Conservation (phyloP, 2,797 vertebrate genomes). For the Brachyrhaphis roseni region DNA sequence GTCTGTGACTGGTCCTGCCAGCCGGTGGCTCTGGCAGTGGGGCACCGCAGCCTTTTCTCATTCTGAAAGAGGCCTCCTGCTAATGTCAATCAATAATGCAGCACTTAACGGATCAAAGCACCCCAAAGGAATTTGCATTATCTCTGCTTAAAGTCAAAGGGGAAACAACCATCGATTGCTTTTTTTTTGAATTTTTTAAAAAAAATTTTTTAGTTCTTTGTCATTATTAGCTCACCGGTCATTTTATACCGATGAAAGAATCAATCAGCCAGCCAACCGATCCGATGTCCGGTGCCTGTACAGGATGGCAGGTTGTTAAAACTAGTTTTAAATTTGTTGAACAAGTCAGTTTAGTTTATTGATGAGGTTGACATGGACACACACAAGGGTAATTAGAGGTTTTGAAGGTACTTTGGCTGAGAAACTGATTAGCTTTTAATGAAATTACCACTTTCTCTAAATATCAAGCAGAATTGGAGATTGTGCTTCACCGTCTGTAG, state of each 20-base stretch:
- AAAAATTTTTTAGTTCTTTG: constrained; percentile 24
- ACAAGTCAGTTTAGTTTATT: constrained; percentile 9
- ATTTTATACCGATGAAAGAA: constrained; percentile 60
- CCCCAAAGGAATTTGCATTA: constrained; percentile 73
- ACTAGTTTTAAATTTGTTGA: constrained; percentile 37
- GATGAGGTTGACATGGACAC: constrained; percentile 13
- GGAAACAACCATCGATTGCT: constrained; percentile 57
- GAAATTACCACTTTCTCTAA: background rate
- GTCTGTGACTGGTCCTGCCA: constrained; percentile 26
- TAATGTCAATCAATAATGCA: constrained; percentile 82
- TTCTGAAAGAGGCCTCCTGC: constrained; percentile 65
- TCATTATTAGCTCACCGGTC: constrained; percentile 62
- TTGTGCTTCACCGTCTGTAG: background rate
- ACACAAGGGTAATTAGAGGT: constrained; percentile 12
- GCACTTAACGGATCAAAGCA: constrained; percentile 78
- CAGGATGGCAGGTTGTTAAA: constrained; percentile 48
- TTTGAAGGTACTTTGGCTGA: background rate
- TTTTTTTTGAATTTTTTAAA: constrained; percentile 39
- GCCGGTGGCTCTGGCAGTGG: constrained; percentile 16
- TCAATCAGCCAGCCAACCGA: constrained; percentile 49
- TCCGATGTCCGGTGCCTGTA: constrained; percentile 32
- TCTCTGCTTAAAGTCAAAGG: constrained; percentile 64
- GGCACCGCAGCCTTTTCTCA: constrained; percentile 42
- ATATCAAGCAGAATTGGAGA: background rate
- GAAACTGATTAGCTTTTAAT: constrained; percentile 2